Conservation (phyloP, 2,888 invertebrate genomes). For the Lysandra coridon region DNA sequence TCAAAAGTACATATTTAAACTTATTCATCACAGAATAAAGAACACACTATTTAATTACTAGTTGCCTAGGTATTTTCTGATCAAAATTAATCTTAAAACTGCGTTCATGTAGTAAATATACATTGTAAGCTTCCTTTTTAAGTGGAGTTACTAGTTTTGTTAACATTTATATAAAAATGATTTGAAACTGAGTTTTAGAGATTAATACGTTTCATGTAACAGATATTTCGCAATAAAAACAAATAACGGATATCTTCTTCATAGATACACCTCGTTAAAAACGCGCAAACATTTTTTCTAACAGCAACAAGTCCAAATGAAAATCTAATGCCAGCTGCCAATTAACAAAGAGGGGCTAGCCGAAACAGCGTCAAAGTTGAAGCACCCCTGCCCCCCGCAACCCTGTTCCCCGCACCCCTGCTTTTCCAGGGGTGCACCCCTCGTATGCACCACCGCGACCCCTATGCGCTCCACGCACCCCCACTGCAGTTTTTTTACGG, state of each 20-base stretch:
- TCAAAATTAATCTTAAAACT: too few species aligned
- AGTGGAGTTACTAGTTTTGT: too few species aligned
- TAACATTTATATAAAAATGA: too few species aligned
- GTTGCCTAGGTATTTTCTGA: too few species aligned
- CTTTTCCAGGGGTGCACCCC: conserved; percentile 35
- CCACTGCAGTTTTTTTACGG: conserved; percentile 70
- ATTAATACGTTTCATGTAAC: not conserved
- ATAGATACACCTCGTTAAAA: not conserved
- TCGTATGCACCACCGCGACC: conserved; percentile 12
- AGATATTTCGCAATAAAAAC: not conserved
- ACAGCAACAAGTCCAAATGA: conserved; percentile 41
- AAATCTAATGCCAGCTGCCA: conserved; percentile 58
- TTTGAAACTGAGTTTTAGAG: too few species aligned
- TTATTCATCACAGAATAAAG: too few species aligned
- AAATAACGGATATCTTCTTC: too few species aligned
- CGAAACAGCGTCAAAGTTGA: conserved; percentile 71
- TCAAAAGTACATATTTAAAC: too few species aligned
- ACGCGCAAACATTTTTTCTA: conserved; percentile 4
- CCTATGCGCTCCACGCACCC: conserved; percentile 35
- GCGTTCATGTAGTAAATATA: too few species aligned
- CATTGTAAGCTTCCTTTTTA: too few species aligned
- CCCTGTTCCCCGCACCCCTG: conserved; percentile 29
- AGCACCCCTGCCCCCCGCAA: conserved; percentile 44
- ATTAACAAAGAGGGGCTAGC: conserved; percentile 63
- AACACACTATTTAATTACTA: too few species aligned